Percentiles rank a stretch among this genome's conserved stretches.
phyloP scores from a whole-genome alignment of 2,113 vertebrate genomes.

The Corythoichthys intestinalis region DNA sequence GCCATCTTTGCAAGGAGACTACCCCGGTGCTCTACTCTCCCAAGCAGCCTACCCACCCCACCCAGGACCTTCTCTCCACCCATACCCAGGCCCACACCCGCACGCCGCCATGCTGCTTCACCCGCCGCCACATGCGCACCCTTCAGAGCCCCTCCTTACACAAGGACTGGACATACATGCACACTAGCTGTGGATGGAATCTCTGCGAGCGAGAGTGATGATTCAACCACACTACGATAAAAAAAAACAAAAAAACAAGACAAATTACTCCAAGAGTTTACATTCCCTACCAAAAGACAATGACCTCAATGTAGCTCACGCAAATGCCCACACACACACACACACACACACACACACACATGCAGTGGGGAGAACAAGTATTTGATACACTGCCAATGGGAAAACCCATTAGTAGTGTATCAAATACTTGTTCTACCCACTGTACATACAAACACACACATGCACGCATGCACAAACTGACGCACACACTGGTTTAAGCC shows the following conservation, averaged over 20 bases:
- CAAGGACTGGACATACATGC: slow-evolving; percentile 78
- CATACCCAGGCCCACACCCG: slow-evolving; percentile 69
- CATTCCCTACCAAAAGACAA: slow-evolving; percentile 62
- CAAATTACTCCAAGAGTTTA: slow-evolving; percentile 59
- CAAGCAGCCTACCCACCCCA: slow-evolving; percentile 72
- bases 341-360: slow-evolving; percentile 20
- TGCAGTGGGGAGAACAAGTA: neutral
- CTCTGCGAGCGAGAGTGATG: slow-evolving; percentile 27
- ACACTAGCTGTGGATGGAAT: slow-evolving; percentile 63
- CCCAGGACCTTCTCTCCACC: slow-evolving; percentile 69
- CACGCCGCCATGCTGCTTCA: slow-evolving; percentile 75
- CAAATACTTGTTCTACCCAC: too few species aligned
- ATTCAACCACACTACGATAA: slow-evolving; percentile 39
- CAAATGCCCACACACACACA: slow-evolving; percentile 18
- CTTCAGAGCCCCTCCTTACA: slow-evolving; percentile 70
- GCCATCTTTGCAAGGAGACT: slow-evolving; percentile 71
- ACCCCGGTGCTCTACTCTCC: slow-evolving; percentile 67
- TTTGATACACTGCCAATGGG: too few species aligned
- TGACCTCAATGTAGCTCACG: slow-evolving; percentile 56
- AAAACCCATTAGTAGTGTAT: too few species aligned
- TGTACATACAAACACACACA: too few species aligned
- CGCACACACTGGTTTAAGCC: slow-evolving; percentile 66
- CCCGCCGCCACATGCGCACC: slow-evolving; percentile 72
- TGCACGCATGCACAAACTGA: slow-evolving; percentile 14
- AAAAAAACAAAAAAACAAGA: slow-evolving; percentile 31